phyloP scores from a whole-genome alignment of 2,797 vertebrate species.

The Siniperca undulata region DNA sequence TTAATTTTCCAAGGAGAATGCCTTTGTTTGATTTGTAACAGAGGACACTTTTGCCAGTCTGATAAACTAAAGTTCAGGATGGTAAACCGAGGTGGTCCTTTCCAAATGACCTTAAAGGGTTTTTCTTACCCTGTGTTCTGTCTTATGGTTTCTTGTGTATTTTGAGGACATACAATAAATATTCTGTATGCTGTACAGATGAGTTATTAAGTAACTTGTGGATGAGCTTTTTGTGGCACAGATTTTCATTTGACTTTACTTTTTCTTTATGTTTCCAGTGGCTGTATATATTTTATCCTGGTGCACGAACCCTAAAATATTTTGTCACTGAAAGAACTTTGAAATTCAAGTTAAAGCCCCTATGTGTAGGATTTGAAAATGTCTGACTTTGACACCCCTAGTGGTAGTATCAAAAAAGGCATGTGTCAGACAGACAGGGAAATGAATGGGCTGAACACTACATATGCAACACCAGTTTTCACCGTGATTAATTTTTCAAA shows the following conservation, averaged over 20 bases:
- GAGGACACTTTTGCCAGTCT: constrained; percentile 23
- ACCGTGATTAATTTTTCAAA: not conserved
- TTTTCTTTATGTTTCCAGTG: not conserved
- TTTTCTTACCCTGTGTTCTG: constrained; percentile 58
- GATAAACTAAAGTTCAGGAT: constrained; percentile 11
- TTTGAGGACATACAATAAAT: constrained; percentile 77
- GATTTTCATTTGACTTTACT: not conserved
- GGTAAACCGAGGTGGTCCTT: constrained; percentile 14
- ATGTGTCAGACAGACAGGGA: not conserved
- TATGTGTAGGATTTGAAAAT: not conserved
- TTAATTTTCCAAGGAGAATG: constrained; percentile 26
- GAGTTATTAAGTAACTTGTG: constrained; percentile 45
- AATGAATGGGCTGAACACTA: not conserved
- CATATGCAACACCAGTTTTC: not conserved
- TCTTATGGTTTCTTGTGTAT: constrained; percentile 75
- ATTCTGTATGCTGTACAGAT: constrained; percentile 75
- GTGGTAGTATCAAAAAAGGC: not conserved
- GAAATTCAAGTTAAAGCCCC: not conserved
- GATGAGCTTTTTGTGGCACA: not conserved
- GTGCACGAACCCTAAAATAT: not conserved
- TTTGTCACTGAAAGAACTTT: not conserved
- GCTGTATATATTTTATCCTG: not conserved
- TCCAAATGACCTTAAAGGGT: constrained; percentile 44
- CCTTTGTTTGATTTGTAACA: constrained; percentile 46
- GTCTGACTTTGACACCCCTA: not conserved